These are phyloP conservation scores for Pheucticus melanocephalus DNA, from an alignment of 2,113 vertebrate genomes.

Conservation along the genomic window DNA sequence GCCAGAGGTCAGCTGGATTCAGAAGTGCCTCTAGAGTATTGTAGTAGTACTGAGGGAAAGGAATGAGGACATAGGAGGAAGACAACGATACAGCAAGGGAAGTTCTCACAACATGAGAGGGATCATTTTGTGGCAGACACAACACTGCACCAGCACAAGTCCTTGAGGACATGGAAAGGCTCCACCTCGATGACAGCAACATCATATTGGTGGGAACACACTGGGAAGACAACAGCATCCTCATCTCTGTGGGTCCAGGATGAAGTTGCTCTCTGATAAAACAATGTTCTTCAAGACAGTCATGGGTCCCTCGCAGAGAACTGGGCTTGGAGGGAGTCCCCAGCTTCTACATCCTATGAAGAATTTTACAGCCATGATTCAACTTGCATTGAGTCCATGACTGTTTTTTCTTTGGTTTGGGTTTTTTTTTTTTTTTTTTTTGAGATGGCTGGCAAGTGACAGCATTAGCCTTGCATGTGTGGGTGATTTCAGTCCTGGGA, in stretches of 20 bases:
- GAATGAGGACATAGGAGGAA: background rate
- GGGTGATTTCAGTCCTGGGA: conserved; percentile 11
- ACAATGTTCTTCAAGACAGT: background rate
- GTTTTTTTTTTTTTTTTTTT: background rate
- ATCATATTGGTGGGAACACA: background rate
- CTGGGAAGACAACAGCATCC: background rate
- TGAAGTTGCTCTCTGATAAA: background rate
- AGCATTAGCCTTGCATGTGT: background rate
- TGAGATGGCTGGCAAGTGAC: background rate
- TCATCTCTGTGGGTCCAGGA: background rate
- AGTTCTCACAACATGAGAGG: background rate
- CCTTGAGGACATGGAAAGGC: background rate
- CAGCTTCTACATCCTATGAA: background rate
- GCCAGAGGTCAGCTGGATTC: background rate
- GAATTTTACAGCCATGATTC: background rate
- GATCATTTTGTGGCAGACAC: background rate
- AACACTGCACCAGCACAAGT: rapidly evolving
- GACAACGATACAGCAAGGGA: background rate
- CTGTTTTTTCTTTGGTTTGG: background rate
- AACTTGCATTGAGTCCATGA: background rate
- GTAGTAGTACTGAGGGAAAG: background rate
- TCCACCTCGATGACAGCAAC: background rate
- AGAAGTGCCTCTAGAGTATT: background rate
- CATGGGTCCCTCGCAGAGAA: background rate
- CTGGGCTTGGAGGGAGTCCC: background rate